phyloP scores from a whole-genome alignment of 2,797 vertebrate genomes.

The Champsocephalus gunnari region DNA sequence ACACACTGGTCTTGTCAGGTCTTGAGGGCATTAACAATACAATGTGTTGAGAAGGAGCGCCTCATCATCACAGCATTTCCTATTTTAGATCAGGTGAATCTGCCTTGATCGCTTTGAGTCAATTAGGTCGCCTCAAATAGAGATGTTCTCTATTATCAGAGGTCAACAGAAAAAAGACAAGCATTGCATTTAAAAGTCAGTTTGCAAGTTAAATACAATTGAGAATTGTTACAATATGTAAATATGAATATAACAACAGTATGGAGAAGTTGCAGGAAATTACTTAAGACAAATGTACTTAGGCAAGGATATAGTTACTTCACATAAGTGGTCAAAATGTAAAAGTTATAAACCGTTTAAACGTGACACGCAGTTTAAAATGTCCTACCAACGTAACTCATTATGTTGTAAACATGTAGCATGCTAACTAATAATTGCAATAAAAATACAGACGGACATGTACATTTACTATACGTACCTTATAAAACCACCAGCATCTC shows the following conservation, averaged over 20 bases:
- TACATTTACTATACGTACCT: constrained; percentile 24
- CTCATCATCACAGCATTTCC: constrained; percentile 12
- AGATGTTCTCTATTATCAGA: not conserved
- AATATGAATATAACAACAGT: not conserved
- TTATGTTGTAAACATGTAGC: not conserved
- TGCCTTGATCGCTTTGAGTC: not conserved
- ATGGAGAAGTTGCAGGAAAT: not conserved
- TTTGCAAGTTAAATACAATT: not conserved
- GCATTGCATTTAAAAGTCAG: not conserved
- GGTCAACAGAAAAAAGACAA: not conserved
- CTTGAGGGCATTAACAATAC: constrained; percentile 48
- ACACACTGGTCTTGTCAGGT: constrained; percentile 48
- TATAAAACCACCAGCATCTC: not conserved
- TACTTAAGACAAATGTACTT: no score
- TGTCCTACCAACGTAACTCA: no score
- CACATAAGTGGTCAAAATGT: not conserved
- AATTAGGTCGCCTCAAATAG: not conserved
- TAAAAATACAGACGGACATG: not conserved
- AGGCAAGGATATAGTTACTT: not conserved
- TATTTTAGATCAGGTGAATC: not conserved
- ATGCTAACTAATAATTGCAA: not conserved
- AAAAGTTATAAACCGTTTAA: not conserved
- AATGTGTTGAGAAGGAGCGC: constrained; percentile 35
- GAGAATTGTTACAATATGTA: no score
- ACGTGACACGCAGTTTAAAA: not conserved